phyloP scores from a whole-genome alignment of 2,797 vertebrate genomes.

The Natrix natrix region DNA sequence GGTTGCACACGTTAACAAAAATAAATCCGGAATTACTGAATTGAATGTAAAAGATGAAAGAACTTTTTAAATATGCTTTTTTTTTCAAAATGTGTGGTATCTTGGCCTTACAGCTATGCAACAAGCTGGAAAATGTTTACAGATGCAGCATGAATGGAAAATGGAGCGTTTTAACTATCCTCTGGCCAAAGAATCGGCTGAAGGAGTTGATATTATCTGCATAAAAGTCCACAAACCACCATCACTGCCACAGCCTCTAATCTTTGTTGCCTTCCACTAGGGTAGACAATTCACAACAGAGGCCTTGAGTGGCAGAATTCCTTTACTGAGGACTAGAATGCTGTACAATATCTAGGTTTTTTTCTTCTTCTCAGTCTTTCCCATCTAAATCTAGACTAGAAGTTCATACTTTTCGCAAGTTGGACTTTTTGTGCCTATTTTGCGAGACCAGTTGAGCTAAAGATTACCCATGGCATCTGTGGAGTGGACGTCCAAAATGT shows the following conservation, averaged over 20 bases:
- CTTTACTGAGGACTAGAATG: not conserved
- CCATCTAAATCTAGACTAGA: not conserved
- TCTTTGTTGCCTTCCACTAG: not conserved
- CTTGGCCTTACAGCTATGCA: not conserved
- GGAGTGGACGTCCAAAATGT: not conserved
- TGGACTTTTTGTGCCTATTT: not conserved
- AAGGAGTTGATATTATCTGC: not conserved
- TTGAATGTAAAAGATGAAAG: slow-evolving; percentile 10
- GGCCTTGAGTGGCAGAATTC: not conserved
- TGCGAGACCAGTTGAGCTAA: not conserved
- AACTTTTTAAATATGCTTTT: not conserved
- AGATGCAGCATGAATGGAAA: not conserved
- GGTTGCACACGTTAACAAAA: slow-evolving; percentile 8
- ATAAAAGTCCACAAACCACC: not conserved
- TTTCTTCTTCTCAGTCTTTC: not conserved
- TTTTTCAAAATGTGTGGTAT: not conserved
- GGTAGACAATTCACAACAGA: not conserved
- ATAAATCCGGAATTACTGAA: slow-evolving; percentile 26
- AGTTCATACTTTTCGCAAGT: not conserved
- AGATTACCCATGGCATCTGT: not conserved
- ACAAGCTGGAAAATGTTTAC: not conserved
- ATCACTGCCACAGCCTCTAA: not conserved
- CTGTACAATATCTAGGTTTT: not conserved
- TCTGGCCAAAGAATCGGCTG: not conserved
- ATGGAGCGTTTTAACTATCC: not conserved